Percentiles rank a stretch among this genome's conserved stretches.
Conservation (phyloP, 2,113 vertebrate species). For the Apistogramma diplotaenia region DNA sequence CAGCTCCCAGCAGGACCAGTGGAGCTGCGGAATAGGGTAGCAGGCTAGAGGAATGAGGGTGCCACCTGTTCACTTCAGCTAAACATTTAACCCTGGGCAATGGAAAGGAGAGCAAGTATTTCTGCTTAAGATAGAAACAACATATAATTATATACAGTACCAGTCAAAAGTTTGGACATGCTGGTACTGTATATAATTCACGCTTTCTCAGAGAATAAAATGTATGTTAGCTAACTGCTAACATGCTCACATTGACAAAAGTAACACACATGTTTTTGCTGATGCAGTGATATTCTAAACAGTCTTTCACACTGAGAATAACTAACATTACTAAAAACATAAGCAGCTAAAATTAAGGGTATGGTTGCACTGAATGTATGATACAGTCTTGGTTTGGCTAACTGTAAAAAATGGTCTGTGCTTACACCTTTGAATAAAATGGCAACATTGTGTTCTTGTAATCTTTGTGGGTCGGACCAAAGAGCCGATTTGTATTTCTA, state of each 20-base stretch:
- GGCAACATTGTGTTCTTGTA: background rate
- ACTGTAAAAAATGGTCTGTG: too few relatives aligned
- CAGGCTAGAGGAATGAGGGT: slow-evolving; percentile 9
- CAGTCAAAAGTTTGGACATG: background rate
- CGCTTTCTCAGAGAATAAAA: background rate
- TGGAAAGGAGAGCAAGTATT: slow-evolving; percentile 11
- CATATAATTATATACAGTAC: background rate
- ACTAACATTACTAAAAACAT: background rate
- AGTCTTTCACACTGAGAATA: too few relatives aligned
- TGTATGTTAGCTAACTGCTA: too few relatives aligned
- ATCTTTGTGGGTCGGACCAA: background rate
- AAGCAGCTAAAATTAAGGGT: background rate
- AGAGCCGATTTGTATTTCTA: background rate
- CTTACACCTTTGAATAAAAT: too few relatives aligned
- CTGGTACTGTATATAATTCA: background rate
- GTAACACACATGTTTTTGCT: too few relatives aligned
- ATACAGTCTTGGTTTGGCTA: background rate
- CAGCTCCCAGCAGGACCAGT: slow-evolving; percentile 33
- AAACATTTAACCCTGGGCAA: slow-evolving; percentile 10
- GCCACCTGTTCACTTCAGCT: slow-evolving; percentile 55
- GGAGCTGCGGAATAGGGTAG: slow-evolving; percentile 7
- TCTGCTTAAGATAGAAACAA: slow-evolving; percentile 13
- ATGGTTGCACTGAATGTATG: background rate
- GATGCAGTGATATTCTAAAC: too few relatives aligned
- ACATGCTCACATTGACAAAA: too few relatives aligned